These are phyloP conservation scores for Caenorhabditis sulstoni DNA, from an alignment of 2,888 invertebrate species.

Conservation along the genomic window DNA sequence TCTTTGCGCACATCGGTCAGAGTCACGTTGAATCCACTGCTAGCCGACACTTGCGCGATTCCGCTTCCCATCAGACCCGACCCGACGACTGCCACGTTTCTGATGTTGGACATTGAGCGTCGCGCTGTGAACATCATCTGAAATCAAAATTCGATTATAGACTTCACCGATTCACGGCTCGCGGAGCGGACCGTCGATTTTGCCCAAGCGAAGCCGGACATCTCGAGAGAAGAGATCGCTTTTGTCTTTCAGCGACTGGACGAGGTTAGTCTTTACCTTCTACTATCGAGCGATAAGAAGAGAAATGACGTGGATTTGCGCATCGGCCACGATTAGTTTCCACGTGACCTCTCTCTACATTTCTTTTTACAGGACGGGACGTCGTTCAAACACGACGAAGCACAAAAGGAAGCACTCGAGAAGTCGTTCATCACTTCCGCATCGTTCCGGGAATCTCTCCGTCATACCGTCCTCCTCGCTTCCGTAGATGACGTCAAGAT, in stretches of 20 bases:
- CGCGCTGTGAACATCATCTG: constrained; percentile 49
- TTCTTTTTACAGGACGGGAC: constrained; percentile 41
- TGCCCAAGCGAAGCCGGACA: constrained; percentile 19
- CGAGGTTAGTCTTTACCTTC: constrained; percentile 35
- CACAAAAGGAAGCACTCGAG: constrained; percentile 42
- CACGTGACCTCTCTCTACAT: not conserved
- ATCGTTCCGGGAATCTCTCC: constrained; percentile 22
- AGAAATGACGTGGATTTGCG: not conserved
- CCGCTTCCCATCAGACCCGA: constrained; percentile 93
- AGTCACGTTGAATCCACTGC: constrained; percentile 89
- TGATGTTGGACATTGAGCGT: constrained; percentile 81
- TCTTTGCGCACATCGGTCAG: constrained; percentile 88
- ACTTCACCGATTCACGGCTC: constrained; percentile 82
- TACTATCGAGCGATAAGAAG: constrained; percentile 15
- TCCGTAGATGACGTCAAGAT: constrained; percentile 30
- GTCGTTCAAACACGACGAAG: constrained; percentile 45
- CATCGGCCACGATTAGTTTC: not conserved
- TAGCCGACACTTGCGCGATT: constrained; percentile 92
- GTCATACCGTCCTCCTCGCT: constrained; percentile 43
- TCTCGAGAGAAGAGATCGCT: constrained; percentile 46
- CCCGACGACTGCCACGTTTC: constrained; percentile 89
- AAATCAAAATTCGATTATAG: not conserved
- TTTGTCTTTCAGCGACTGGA: constrained; percentile 54
- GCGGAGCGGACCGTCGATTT: constrained; percentile 5
- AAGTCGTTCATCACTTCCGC: constrained; percentile 18